Evolutionary conservation across 2,888 invertebrate species (phyloP), one percentile per base, ranked within the genome.

Genomic region (Andrena marginata): DNA sequence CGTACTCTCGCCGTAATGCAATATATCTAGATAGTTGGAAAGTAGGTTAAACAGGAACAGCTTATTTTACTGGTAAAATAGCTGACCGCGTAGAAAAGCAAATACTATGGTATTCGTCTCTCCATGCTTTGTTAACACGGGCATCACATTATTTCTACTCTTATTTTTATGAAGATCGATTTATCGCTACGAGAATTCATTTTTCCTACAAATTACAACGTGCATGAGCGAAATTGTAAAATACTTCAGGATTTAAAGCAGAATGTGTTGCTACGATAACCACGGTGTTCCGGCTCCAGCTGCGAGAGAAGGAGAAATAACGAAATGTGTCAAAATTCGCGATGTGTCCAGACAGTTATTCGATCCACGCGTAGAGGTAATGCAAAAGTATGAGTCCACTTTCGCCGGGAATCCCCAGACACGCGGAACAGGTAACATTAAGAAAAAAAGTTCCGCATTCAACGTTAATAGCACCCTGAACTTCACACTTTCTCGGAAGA

Each of bases 31-130:
- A 51, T 59, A 65, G 3, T 60, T 20, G 48, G 65, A 54, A 80
- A 78, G 23, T 78, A n/a, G 69, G 78, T 79, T 70, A 59, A 64
- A 64, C 49, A 26, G 16, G 13, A 48, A 13, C 33, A 16, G 6
- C 20, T 51, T 42, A 65, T 65, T 77, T n/a, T 16, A 26, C 1
- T 16, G 5, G 4, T n/a, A 31, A 29, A 23, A 70, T 35, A 63
- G 23, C 3, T 13, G 4, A 20, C 13, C 20, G 4, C 16, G 20
- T 8, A 10, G 7, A 2, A 8, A 1, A 29, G n/a, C 16, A 16
- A 56, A 1, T 5, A 3, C 6, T 13, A 23, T 48, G 13, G 6
- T 31, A 16, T 10, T 29, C 0, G 29, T 10, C 20, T 54, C 7
- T 42, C 3, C 20, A 4, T 48, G 2, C 16, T 35, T 13, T 16